phyloP scores from a whole-genome alignment of 2,888 invertebrate species.

The Entomobrya proxima region DNA sequence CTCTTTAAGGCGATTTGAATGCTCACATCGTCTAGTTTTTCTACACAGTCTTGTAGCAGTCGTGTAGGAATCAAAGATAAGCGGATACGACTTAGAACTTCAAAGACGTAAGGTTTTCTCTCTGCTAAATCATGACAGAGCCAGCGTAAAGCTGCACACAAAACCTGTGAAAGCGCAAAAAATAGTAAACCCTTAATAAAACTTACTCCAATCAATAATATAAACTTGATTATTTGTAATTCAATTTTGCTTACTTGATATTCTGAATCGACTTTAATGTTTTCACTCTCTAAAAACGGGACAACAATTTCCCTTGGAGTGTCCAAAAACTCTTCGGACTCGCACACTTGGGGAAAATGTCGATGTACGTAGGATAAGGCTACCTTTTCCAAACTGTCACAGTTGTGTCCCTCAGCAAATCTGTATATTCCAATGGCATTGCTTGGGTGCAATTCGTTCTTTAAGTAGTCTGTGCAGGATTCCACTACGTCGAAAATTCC shows the following conservation, averaged over 20 bases:
- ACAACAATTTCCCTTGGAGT: conserved; percentile 87
- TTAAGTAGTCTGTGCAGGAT: conserved; percentile 90
- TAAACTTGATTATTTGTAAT: background rate
- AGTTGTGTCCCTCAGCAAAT: conserved; percentile 93
- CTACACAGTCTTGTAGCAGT: conserved; percentile 86
- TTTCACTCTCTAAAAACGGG: conserved; percentile 88
- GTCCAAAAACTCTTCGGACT: conserved; percentile 91
- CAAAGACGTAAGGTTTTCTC: conserved; percentile 89
- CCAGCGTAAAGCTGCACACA: conserved; percentile 92
- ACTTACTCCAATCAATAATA: too few species aligned
- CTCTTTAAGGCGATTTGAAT: conserved; percentile 83
- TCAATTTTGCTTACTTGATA: conserved; percentile 83
- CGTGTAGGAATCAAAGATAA: conserved; percentile 89
- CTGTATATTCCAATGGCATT: conserved; percentile 93
- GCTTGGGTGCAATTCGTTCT: conserved; percentile 88
- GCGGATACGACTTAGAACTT: conserved; percentile 88
- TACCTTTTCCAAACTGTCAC: conserved; percentile 85
- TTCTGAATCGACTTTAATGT: conserved; percentile 91
- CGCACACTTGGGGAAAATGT: conserved; percentile 88
- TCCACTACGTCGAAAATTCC: conserved; percentile 88
- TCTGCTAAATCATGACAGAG: conserved; percentile 87
- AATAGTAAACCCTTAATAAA: too few species aligned
- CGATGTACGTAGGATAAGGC: conserved; percentile 89
- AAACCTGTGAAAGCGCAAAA: conserved; percentile 83
- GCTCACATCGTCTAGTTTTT: conserved; percentile 83